Conservation (phyloP, 2,113 vertebrate species). For the Peromyscus californicus region DNA sequence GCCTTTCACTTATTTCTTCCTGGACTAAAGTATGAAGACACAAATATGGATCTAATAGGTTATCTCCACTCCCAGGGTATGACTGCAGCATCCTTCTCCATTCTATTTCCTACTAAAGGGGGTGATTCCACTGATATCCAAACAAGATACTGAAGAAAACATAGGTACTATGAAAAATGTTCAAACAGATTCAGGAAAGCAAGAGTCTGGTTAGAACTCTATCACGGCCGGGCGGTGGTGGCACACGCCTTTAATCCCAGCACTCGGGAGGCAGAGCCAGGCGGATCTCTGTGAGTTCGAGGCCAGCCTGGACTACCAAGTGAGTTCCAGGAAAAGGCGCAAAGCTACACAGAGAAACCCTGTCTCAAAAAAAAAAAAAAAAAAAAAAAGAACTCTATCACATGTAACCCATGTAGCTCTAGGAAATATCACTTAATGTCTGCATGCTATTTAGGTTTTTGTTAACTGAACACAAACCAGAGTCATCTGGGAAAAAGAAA, state of each 20-base stretch:
- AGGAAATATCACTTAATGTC: neutral
- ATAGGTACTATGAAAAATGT: neutral
- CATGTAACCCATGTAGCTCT: neutral
- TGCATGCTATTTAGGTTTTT: neutral
- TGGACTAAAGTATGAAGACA: slow-evolving; percentile 18
- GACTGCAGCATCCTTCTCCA: neutral
- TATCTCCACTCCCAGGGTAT: neutral
- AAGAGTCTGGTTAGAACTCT: neutral
- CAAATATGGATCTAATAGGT: slow-evolving; percentile 37
- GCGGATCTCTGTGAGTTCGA: too few species aligned
- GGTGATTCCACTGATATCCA: neutral
- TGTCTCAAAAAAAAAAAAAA: too few species aligned
- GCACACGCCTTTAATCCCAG: too few species aligned
- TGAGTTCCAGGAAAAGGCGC: too few species aligned
- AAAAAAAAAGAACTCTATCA: neutral
- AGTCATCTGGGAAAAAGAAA: neutral
- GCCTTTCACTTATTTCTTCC: slow-evolving; percentile 11
- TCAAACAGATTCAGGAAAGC: neutral
- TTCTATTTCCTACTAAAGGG: neutral
- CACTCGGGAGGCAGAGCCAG: too few species aligned
- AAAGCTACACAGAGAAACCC: too few species aligned
- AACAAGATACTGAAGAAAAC: neutral
- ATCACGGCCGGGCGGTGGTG: too few species aligned
- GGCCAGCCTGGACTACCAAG: too few species aligned
- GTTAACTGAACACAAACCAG: neutral